Conservation (phyloP, 1,140 invertebrate genomes). For the Sarcophaga bullata region DNA sequence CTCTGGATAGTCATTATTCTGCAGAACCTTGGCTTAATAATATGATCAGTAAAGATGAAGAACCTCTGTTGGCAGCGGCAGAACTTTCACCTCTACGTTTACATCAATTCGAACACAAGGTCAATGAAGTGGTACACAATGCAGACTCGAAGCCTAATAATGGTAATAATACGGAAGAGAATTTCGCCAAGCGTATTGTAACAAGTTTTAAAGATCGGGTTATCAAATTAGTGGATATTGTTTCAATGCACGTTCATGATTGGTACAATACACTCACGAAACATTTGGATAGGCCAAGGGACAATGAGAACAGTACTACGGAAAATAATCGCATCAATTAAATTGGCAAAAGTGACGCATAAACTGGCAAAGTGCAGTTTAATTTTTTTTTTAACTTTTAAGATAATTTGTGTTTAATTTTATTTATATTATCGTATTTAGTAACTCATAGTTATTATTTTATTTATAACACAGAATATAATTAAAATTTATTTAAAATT, state of each 20-base stretch:
- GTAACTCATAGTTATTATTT: neutral
- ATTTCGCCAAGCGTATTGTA: slow-evolving; percentile 21
- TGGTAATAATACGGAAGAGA: slow-evolving; percentile 5
- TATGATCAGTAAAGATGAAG: slow-evolving; percentile 53
- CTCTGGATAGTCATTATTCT: slow-evolving; percentile 42
- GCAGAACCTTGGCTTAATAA: slow-evolving; percentile 50
- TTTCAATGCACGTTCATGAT: slow-evolving; percentile 57
- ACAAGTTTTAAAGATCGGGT: slow-evolving; percentile 55
- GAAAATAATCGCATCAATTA: slow-evolving; percentile 5
- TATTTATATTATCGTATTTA: neutral
- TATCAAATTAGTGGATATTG: slow-evolving; percentile 54
- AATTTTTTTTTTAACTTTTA: slow-evolving; percentile 10
- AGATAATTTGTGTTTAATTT: slow-evolving; percentile 11
- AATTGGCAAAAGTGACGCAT: neutral
- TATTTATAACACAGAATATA: neutral
- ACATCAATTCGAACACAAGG: neutral
- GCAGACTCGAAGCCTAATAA: neutral
- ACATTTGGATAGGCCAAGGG: slow-evolving; percentile 48
- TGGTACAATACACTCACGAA: slow-evolving; percentile 60
- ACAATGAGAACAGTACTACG: neutral
- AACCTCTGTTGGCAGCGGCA: slow-evolving; percentile 49
- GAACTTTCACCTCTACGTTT: slow-evolving; percentile 42
- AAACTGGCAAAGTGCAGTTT: neutral
- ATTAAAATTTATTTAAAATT: no score
- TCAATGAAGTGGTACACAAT: slow-evolving; percentile 13